A percentile compares a stretch with the other conserved stretches of the same genome.
These are phyloP conservation scores for Euphydryas editha DNA, from an alignment of 2,888 invertebrate genomes.

Conservation along the genomic window DNA sequence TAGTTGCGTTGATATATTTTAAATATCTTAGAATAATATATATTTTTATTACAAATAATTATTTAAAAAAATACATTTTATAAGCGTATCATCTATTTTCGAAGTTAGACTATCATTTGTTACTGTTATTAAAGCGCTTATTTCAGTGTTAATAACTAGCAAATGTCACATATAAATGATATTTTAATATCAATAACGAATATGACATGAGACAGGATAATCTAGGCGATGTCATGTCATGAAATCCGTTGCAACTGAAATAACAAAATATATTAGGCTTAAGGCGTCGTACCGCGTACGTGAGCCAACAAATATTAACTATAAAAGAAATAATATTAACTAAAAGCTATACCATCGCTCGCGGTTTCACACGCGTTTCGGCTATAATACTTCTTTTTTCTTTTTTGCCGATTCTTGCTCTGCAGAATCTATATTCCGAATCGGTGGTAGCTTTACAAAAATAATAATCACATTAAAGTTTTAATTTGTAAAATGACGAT, in stretches of 20 bases:
- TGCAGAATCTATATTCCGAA: too few relatives aligned
- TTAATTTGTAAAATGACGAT: too few relatives aligned
- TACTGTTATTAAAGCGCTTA: background rate
- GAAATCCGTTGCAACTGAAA: conserved; percentile 17
- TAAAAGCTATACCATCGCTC: background rate
- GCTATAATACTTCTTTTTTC: too few relatives aligned
- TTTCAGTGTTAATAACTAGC: background rate
- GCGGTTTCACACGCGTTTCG: background rate
- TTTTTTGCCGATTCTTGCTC: too few relatives aligned
- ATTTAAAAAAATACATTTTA: too few relatives aligned
- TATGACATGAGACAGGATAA: conserved; percentile 17
- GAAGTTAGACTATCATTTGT: background rate
- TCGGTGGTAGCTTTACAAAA: too few relatives aligned
- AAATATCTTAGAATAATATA: too few relatives aligned
- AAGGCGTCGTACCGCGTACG: background rate
- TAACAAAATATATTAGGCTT: conserved; percentile 27
- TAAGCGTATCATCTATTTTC: background rate
- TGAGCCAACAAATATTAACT: background rate
- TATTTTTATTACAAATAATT: too few relatives aligned
- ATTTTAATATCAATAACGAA: conserved; percentile 24
- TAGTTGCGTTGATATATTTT: too few relatives aligned
- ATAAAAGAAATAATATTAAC: background rate
- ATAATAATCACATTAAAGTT: too few relatives aligned
- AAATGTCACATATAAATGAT: conserved; percentile 24
- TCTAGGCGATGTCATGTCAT: conserved; percentile 5